These are phyloP conservation scores for Napeogenes inachia DNA, from an alignment of 2,888 invertebrate species.

Conservation along the genomic window DNA sequence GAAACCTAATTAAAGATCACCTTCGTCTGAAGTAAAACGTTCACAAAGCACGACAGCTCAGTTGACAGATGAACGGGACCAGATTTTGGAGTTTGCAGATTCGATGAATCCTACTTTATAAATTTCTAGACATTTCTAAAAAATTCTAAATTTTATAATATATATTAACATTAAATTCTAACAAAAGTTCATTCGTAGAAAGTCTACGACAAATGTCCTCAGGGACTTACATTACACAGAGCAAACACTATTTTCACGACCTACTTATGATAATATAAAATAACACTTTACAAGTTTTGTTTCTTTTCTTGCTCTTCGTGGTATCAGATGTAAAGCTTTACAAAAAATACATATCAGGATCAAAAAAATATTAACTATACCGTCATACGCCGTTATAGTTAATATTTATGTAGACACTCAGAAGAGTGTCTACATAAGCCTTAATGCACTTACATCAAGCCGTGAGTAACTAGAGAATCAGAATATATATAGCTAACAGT, in stretches of 20 bases:
- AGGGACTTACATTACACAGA: constrained; percentile 27
- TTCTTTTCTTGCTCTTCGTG: constrained; percentile 30
- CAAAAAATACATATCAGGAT: constrained; percentile 31
- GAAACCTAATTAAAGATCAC: too few relatives aligned
- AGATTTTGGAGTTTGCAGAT: too few relatives aligned
- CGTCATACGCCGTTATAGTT: too few relatives aligned
- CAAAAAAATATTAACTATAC: constrained; percentile 65
- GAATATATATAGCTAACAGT: constrained; percentile 35
- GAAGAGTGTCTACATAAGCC: constrained; percentile 46
- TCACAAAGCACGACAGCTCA: too few relatives aligned
- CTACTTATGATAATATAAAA: constrained; percentile 30
- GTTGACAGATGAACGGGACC: too few relatives aligned
- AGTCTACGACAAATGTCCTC: constrained; percentile 27
- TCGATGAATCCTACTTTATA: too few relatives aligned
- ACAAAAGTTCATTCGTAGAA: constrained; percentile 24
- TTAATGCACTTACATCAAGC: constrained; percentile 58
- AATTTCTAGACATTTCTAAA: too few relatives aligned
- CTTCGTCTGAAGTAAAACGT: too few relatives aligned
- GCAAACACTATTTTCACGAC: constrained; percentile 30
- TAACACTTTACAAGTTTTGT: constrained; percentile 31
- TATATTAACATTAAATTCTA: not conserved
- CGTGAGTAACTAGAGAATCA: constrained; percentile 43
- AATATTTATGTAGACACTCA: too few relatives aligned
- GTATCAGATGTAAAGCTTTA: constrained; percentile 23
- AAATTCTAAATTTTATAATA: not conserved